phyloP scores from a whole-genome alignment of 2,888 invertebrate genomes.

The Caenorhabditis japonica region DNA sequence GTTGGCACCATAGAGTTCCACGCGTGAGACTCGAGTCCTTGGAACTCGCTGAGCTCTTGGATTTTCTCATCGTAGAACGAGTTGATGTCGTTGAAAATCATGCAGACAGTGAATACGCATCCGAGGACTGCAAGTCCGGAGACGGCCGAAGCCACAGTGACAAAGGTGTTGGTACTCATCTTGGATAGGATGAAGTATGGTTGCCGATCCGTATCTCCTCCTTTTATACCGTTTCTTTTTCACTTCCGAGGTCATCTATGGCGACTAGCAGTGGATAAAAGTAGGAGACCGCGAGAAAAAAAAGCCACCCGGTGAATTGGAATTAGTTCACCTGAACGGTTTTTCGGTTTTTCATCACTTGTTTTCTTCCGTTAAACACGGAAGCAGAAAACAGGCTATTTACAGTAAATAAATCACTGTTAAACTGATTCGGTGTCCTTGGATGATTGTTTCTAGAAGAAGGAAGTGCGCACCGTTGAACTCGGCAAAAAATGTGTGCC shows the following conservation, averaged over 20 bases:
- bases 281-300: too few relatives aligned
- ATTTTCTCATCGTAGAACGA: constrained; percentile 58
- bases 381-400: constrained; percentile 32
- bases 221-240: constrained; percentile 23
- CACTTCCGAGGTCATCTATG: constrained; percentile 40
- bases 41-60: constrained; percentile 54
- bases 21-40: constrained; percentile 48
- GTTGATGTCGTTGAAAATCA: constrained; percentile 63
- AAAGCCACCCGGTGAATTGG: too few relatives aligned
- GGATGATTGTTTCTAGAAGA: background rate
- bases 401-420: constrained; percentile 13
- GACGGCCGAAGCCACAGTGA: constrained; percentile 47
- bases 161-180: constrained; percentile 55
- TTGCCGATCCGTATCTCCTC: background rate
- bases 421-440: constrained; percentile 36
- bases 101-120: constrained; percentile 50
- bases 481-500: too few relatives aligned
- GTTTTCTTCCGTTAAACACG: constrained; percentile 15
- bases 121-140: constrained; percentile 53
- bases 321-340: constrained; percentile 41
- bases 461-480: too few relatives aligned
- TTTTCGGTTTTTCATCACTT: constrained; percentile 21
- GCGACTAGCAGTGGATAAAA: too few relatives aligned
- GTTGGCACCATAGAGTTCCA: constrained; percentile 55
- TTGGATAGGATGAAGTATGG: constrained; percentile 34